phyloP scores from a whole-genome alignment of 2,113 vertebrate genomes.

The Erythrocercus mccallii region DNA sequence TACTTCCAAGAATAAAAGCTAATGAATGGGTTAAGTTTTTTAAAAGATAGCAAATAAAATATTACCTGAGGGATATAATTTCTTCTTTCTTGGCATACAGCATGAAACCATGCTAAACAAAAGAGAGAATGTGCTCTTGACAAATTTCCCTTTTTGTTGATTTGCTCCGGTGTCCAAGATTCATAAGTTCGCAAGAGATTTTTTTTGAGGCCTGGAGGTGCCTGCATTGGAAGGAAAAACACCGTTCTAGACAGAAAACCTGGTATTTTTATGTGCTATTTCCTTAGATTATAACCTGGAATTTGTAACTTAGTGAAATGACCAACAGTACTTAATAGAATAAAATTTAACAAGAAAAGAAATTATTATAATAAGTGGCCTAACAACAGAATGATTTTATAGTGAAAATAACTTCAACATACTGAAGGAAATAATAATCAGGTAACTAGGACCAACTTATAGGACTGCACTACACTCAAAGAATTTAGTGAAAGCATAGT shows the following conservation, averaged over 20 bases:
- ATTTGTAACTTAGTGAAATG: not conserved
- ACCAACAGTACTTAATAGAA: not conserved
- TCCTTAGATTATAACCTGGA: not conserved
- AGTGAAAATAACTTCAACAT: not conserved
- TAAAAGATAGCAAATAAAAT: not conserved
- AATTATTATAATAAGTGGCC: not conserved
- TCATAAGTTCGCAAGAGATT: conserved; percentile 95
- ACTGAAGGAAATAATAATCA: not conserved
- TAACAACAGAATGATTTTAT: not conserved
- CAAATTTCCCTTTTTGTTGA: conserved; percentile 84
- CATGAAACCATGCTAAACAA: conserved; percentile 97
- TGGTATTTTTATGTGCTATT: not conserved
- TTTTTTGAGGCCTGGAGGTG: conserved; percentile 96
- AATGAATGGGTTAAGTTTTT: not conserved
- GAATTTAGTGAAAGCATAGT: not conserved
- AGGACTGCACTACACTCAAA: not conserved
- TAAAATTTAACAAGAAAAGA: not conserved
- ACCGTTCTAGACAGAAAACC: not conserved
- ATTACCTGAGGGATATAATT: conserved; percentile 96
- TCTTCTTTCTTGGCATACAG: conserved; percentile 95
- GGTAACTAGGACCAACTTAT: not conserved
- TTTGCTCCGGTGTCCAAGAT: conserved; percentile 92
- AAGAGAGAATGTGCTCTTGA: conserved; percentile 90
- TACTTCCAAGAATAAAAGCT: not conserved
- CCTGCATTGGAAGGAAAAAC: conserved; percentile 68